These are phyloP conservation scores for Bombylius major DNA, from an alignment of 2,888 invertebrate genomes.

Conservation along the genomic window DNA sequence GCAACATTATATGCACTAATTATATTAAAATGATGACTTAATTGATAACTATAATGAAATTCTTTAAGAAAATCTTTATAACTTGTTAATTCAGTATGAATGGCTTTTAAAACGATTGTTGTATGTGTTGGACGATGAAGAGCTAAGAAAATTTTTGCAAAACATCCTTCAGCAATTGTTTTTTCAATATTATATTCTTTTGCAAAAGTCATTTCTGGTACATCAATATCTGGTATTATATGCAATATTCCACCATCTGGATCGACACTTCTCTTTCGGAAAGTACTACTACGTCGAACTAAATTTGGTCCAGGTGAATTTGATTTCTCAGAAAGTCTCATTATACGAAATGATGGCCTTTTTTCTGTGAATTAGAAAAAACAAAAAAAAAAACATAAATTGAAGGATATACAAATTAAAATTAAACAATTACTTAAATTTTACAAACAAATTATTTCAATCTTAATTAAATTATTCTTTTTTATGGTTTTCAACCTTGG, in stretches of 20 bases:
- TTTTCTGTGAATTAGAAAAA: conserved; percentile 7
- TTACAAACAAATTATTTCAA: too few relatives aligned
- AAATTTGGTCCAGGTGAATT: neutral
- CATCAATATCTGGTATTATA: conserved; percentile 40
- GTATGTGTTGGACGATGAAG: conserved; percentile 45
- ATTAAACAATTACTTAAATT: too few relatives aligned
- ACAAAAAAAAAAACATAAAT: too few relatives aligned
- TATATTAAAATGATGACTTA: conserved; percentile 65
- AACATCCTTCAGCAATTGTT: conserved; percentile 54
- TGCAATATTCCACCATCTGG: conserved; percentile 37
- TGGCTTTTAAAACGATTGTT: conserved; percentile 55
- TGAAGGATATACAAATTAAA: too few relatives aligned
- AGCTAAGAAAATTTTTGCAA: conserved; percentile 54
- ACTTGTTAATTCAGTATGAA: conserved; percentile 45
- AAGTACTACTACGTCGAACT: neutral
- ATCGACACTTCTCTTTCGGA: neutral
- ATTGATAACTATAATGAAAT: conserved; percentile 63
- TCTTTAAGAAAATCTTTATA: conserved; percentile 58
- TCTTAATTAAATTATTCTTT: too few relatives aligned
- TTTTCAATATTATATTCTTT: conserved; percentile 52
- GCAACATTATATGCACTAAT: conserved; percentile 64
- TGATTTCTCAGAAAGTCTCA: conserved; percentile 16
- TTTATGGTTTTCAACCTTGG: too few relatives aligned
- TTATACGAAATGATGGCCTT: conserved; percentile 18
- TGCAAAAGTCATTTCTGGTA: conserved; percentile 41